Percentiles rank a stretch among this genome's conserved stretches.
Evolutionary conservation across 2,113 vertebrate species (phyloP).

Genomic region (Tyto alba): DNA sequence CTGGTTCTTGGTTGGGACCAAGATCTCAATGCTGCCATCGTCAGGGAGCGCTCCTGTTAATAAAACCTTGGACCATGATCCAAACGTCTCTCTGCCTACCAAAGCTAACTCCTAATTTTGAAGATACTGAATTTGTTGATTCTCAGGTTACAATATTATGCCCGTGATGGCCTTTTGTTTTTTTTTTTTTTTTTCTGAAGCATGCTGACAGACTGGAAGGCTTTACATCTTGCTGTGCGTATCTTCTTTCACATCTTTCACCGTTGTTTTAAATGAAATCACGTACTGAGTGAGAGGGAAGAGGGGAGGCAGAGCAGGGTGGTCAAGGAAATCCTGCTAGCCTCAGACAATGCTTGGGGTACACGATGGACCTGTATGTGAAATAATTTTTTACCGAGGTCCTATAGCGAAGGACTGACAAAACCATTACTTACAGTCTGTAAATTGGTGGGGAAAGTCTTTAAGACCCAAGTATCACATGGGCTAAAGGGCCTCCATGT

Average conservation of each 20-base stretch:
- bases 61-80: background rate
- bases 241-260: slow-evolving; percentile 57
- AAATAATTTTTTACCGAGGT: background rate
- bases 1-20: background rate
- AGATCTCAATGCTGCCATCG: background rate
- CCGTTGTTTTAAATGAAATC: background rate
- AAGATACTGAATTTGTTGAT: background rate
- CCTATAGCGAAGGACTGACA: background rate
- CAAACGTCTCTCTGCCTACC: background rate
- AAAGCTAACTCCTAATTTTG: background rate
- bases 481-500: background rate
- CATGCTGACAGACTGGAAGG: slow-evolving; percentile 15
- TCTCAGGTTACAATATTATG: background rate
- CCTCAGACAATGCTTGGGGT: background rate
- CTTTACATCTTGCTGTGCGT: background rate
- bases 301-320: background rate
- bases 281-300: background rate
- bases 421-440: background rate
- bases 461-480: background rate
- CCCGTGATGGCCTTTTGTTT: background rate
- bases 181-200: background rate
- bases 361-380: rapidly evolving
- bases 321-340: background rate
- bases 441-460: background rate
- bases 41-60: background rate